Evolutionary conservation across 2,888 invertebrate species (phyloP).

Genomic region (Gari tellinella): DNA sequence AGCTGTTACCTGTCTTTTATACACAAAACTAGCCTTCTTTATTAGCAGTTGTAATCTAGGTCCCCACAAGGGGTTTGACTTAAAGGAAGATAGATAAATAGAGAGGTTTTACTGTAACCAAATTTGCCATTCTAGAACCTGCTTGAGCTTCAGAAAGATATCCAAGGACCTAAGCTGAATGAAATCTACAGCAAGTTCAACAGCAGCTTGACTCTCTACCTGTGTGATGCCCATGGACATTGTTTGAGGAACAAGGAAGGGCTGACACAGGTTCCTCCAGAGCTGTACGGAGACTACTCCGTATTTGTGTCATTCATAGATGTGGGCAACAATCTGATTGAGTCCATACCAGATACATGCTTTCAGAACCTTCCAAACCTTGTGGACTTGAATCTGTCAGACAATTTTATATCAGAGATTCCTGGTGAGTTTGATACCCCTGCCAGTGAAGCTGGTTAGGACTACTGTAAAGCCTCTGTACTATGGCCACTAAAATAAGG

Average conservation of each 20-base stretch:
- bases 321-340: slow-evolving; percentile 63
- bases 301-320: slow-evolving; percentile 68
- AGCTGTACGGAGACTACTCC: slow-evolving; percentile 58
- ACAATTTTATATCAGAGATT: slow-evolving; percentile 65
- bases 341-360: slow-evolving; percentile 63
- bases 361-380: slow-evolving; percentile 69
- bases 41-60: too few species aligned
- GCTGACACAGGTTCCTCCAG: slow-evolving; percentile 51
- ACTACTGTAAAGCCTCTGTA: too few species aligned
- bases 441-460: too few species aligned
- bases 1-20: too few species aligned
- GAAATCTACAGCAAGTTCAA: slow-evolving; percentile 37
- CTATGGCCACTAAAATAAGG: too few species aligned
- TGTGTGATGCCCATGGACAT: slow-evolving; percentile 62
- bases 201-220: slow-evolving; percentile 39
- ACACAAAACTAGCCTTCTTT: too few species aligned
- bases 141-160: background rate
- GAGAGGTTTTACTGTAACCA: too few species aligned
- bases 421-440: slow-evolving; percentile 61
- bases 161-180: slow-evolving; percentile 40
- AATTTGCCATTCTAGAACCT: too few species aligned
- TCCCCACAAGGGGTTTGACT: too few species aligned
- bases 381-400: slow-evolving; percentile 62
- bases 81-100: too few species aligned
- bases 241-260: slow-evolving; percentile 24